Base-by-base conservation (phyloP, 2,888 invertebrate species). In the Agonopterix heracliana region DNA sequence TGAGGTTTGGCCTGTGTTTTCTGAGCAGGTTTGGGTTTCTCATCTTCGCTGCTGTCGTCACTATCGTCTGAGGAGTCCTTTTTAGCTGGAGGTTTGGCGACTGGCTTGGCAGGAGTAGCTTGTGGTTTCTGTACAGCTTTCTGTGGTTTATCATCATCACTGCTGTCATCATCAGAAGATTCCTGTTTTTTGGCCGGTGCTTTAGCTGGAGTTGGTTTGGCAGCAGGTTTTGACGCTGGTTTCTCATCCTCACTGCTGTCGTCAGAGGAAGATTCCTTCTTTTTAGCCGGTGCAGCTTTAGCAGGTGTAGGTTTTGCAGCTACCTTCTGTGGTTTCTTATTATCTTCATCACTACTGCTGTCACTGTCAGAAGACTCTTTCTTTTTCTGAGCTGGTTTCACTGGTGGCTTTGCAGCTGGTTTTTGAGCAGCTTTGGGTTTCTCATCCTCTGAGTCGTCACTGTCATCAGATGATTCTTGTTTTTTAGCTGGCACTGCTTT, bases 381-480 rank as follows among this genome's bases (percentile, higher is more conserved):
- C n/a, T 44, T 51, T 66, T 52, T 56, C 45, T 47, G 59, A 54
- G 17, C 26, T 61, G 66, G 63, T 50, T 60, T 55, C 17, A 47
- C 44, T 45, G 56, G 34, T 42, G 57, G 52, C 53, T 59, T 73
- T 47, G 59, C 60, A 52, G 57, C 57, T 44, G 60, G 56, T 67
- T 70, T 61, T 12, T 60, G 54, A 2, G 61, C 57, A 50, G 35
- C 57, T 54, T 74, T 72, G 26, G 74, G 75, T 34, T 77, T 77
- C 44, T 88, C 86, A 50, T 81, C 79, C 26, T 80, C 79, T 56
- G 83, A 84, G 43, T 71, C 71, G 41, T 78, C 77, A 45, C 60
- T 60, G 34, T 69, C 69, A 43, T 71, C 71, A 14, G 66, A 66
- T 14, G 66, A 64, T 44, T 61, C 68, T 45, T 60, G 61, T 46